These are phyloP conservation scores for Andrena praecox DNA, from an alignment of 2,888 invertebrate species.

Conservation along the genomic window DNA sequence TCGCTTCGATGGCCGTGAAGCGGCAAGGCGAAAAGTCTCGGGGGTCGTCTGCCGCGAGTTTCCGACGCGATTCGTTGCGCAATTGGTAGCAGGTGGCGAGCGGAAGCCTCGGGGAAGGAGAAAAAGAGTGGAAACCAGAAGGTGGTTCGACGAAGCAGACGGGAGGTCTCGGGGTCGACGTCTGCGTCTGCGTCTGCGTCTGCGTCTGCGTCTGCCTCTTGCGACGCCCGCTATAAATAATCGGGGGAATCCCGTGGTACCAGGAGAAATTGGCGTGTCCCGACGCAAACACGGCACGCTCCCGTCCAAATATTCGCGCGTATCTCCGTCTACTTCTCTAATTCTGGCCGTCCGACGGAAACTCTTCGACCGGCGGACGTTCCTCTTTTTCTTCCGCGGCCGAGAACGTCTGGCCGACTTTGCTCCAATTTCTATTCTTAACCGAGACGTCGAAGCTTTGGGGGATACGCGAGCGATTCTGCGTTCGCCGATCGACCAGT, in stretches of 20 bases:
- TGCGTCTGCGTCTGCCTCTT: slow-evolving; percentile 70
- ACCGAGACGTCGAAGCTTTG: slow-evolving; percentile 35
- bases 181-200: slow-evolving; percentile 26
- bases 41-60: background rate
- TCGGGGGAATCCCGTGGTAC: slow-evolving; percentile 77
- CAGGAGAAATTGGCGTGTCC: slow-evolving; percentile 62
- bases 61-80: slow-evolving; percentile 46
- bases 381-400: slow-evolving; percentile 40
- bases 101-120: background rate
- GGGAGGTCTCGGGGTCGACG: slow-evolving; percentile 17
- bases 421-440: slow-evolving; percentile 62
- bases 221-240: slow-evolving; percentile 78
- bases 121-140: background rate
- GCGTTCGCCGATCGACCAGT: background rate
- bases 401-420: slow-evolving; percentile 57
- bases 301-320: slow-evolving; percentile 41
- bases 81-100: slow-evolving; percentile 70
- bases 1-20: too few species aligned
- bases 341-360: slow-evolving; percentile 52
- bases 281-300: slow-evolving; percentile 42
- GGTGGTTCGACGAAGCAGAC: slow-evolving; percentile 68
- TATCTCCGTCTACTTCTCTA: slow-evolving; percentile 31
- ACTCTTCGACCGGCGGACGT: slow-evolving; percentile 7
- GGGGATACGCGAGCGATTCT: slow-evolving; percentile 18
- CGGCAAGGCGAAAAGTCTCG: background rate